phyloP scores from a whole-genome alignment of 2,888 invertebrate species.

The Dendrolimus houi region DNA sequence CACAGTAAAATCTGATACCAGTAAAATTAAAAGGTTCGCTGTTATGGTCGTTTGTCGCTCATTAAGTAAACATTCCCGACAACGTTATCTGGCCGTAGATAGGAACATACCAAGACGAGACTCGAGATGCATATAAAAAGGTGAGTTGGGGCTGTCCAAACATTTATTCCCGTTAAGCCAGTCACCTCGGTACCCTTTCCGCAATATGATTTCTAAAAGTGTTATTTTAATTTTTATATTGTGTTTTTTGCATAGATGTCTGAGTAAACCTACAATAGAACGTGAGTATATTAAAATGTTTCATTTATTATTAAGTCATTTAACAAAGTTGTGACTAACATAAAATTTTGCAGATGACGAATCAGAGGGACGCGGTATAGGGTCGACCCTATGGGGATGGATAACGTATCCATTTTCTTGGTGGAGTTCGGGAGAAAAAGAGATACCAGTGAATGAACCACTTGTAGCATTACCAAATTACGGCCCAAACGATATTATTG shows the following conservation, averaged over 20 bases:
- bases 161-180: conserved; percentile 42
- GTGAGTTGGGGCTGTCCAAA: conserved; percentile 40
- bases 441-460: conserved; percentile 26
- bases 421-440: conserved; percentile 40
- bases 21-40: conserved; percentile 41
- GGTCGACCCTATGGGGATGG: conserved; percentile 63
- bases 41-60: conserved; percentile 45
- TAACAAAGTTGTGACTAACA: conserved; percentile 11
- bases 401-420: conserved; percentile 62
- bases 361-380: conserved; percentile 49
- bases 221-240: conserved; percentile 29
- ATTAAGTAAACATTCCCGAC: conserved; percentile 70
- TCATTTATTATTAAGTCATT: too few species aligned
- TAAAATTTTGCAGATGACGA: conserved; percentile 46
- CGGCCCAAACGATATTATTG: conserved; percentile 32
- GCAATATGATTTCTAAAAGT: conserved; percentile 39
- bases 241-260: conserved; percentile 32
- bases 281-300: conserved; percentile 36
- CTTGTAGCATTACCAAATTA: conserved; percentile 28
- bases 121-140: conserved; percentile 43
- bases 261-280: conserved; percentile 41
- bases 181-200: conserved; percentile 20
- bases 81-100: conserved; percentile 57
- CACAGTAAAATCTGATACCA: conserved; percentile 14
- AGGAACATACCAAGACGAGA: conserved; percentile 36